A percentile compares a stretch with the other conserved stretches of the same genome.
These are phyloP conservation scores for Tipula helvola DNA, from an alignment of 2,888 invertebrate species.

Conservation along the genomic window DNA sequence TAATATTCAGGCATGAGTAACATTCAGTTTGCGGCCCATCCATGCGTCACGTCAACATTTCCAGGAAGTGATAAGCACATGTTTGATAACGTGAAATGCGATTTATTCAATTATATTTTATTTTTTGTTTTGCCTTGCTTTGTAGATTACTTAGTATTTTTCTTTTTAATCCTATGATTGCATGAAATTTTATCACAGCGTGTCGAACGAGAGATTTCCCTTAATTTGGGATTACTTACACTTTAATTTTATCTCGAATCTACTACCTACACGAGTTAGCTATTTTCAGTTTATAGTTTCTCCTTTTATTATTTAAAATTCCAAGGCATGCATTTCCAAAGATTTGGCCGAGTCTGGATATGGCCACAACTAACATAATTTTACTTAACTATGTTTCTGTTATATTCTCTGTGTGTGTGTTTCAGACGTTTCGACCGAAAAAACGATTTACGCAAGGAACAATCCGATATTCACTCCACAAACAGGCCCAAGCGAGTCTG, in stretches of 20 bases:
- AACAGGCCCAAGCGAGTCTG: constrained; percentile 81
- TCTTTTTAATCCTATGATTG: not conserved
- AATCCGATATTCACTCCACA: constrained; percentile 72
- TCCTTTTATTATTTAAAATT: too few relatives aligned
- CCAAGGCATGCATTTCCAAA: too few relatives aligned
- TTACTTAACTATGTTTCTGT: constrained; percentile 10
- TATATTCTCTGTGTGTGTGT: constrained; percentile 20
- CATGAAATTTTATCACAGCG: too few relatives aligned
- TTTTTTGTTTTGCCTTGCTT: not conserved
- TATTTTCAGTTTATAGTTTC: too few relatives aligned
- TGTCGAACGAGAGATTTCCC: too few relatives aligned
- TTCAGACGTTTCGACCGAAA: constrained; percentile 79
- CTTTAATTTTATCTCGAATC: too few relatives aligned
- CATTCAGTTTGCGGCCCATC: not conserved
- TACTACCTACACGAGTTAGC: too few relatives aligned
- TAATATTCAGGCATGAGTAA: not conserved
- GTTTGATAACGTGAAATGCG: not conserved
- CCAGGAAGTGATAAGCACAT: not conserved
- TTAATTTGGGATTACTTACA: too few relatives aligned
- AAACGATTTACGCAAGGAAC: constrained; percentile 82
- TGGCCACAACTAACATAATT: not conserved
- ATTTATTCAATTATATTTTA: constrained; percentile 7
- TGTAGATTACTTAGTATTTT: not conserved
- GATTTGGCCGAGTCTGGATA: not conserved
- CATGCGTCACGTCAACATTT: not conserved